Evolutionary conservation across 1,140 invertebrate species (phyloP).

Genomic region (Leucophenga varia): DNA sequence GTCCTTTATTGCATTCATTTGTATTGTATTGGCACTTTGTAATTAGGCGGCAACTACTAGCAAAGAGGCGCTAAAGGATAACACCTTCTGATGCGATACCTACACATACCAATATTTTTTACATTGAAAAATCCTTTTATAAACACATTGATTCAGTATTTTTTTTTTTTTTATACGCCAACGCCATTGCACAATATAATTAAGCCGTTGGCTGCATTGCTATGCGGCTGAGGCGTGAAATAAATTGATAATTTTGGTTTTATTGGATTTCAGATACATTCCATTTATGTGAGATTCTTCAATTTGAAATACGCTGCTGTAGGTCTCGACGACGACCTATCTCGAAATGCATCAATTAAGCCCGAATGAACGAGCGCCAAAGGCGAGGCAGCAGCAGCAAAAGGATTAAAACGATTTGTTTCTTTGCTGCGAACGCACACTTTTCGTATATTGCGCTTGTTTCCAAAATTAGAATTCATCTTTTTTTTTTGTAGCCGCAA

Average conservation of each 20-base stretch:
- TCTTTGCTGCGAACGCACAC: constrained; percentile 29
- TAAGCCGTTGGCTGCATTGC: constrained; percentile 41
- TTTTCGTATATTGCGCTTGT: constrained; percentile 34
- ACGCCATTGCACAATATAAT: constrained; percentile 27
- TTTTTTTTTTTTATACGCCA: constrained; percentile 6
- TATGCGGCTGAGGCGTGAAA: constrained; percentile 51
- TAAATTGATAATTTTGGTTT: constrained; percentile 53
- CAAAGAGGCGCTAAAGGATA: constrained; percentile 54
- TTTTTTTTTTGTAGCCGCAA: constrained; percentile 12
- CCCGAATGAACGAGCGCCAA: constrained; percentile 6
- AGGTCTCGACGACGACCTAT: constrained; percentile 25
- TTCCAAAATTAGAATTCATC: constrained; percentile 23
- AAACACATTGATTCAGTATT: constrained; percentile 3
- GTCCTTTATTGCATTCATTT: constrained; percentile 19
- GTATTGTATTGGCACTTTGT: constrained; percentile 29
- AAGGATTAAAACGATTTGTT: constrained; percentile 54
- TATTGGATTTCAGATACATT: constrained; percentile 39
- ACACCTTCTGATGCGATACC: constrained; percentile 56
- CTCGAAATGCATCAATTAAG: not conserved
- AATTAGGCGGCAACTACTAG: constrained; percentile 15
- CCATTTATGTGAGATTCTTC: constrained; percentile 8
- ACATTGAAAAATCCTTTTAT: constrained; percentile 1
- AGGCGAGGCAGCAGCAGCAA: constrained; percentile 3
- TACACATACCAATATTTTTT: constrained; percentile 35
- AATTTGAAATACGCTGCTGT: constrained; percentile 50